phyloP scores from a whole-genome alignment of 2,888 invertebrate genomes.

The Pyrrhosoma nymphula region DNA sequence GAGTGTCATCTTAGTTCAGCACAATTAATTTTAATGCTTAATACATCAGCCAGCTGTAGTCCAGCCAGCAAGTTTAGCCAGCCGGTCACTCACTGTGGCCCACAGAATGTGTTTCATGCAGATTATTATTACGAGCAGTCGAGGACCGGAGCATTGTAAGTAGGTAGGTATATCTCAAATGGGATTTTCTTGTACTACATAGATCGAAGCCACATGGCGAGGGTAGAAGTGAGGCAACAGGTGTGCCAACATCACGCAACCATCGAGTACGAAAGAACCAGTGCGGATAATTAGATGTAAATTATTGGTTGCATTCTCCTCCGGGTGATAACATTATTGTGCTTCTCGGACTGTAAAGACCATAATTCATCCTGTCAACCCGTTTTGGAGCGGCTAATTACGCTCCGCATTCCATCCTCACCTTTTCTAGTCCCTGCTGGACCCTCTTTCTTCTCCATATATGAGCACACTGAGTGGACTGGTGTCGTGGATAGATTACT shows the following conservation, averaged over 20 bases:
- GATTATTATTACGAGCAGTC: too few species aligned
- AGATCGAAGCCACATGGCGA: background rate
- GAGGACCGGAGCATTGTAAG: too few species aligned
- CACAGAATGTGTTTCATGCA: too few species aligned
- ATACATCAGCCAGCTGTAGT: too few species aligned
- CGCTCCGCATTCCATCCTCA: background rate
- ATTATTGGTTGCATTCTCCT: background rate
- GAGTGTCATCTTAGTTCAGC: too few species aligned
- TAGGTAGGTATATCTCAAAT: background rate
- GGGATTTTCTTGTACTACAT: background rate
- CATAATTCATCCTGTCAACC: background rate
- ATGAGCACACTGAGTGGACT: too few species aligned
- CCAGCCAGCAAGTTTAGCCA: too few species aligned
- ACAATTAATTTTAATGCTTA: too few species aligned
- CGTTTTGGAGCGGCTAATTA: background rate
- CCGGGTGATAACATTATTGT: background rate
- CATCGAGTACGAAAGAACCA: background rate
- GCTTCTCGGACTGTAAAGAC: background rate
- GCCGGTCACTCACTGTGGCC: too few species aligned
- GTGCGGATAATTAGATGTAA: background rate
- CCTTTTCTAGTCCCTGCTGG: too few species aligned
- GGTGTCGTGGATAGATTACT: too few species aligned
- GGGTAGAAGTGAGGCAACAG: background rate
- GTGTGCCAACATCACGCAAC: background rate
- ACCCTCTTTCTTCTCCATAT: too few species aligned